These are phyloP conservation scores for Sitophilus oryzae DNA, from an alignment of 1,140 invertebrate species.

Conservation along the genomic window DNA sequence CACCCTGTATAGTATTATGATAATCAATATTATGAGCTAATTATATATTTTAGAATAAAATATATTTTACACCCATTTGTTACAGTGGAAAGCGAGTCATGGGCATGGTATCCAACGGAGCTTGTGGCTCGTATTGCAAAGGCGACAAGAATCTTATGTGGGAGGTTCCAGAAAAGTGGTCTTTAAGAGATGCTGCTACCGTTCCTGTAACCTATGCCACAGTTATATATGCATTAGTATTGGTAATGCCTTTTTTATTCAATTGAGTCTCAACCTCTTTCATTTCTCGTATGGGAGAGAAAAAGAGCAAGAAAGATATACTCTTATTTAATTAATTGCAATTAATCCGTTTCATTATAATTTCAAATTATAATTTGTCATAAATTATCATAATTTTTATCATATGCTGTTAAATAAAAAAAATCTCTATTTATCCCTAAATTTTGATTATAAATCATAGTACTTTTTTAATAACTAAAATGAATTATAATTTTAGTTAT, in stretches of 20 bases:
- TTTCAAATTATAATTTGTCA: no score
- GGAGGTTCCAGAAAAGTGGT: constrained; percentile 78
- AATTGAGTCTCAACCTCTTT: background rate
- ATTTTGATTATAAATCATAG: no score
- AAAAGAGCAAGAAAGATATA: background rate
- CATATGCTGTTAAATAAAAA: no score
- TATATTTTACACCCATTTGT: background rate
- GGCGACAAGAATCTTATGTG: constrained; percentile 60
- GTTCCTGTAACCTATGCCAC: constrained; percentile 82
- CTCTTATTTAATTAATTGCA: no score
- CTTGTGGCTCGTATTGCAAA: constrained; percentile 54
- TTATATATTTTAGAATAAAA: background rate
- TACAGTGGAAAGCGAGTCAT: constrained; percentile 59
- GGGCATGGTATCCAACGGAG: constrained; percentile 55
- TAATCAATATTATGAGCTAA: background rate
- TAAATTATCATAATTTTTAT: no score
- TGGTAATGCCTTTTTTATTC: background rate
- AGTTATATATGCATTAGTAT: constrained; percentile 62
- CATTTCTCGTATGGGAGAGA: background rate
- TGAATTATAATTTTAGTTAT: background rate
- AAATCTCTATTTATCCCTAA: no score
- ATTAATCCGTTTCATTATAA: no score
- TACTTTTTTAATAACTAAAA: background rate
- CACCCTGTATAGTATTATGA: no score
- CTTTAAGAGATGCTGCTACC: constrained; percentile 78